Percentiles rank a stretch among this genome's conserved stretches.
Evolutionary conservation across 2,888 invertebrate species (phyloP).

Genomic region (Panopea generosa): DNA sequence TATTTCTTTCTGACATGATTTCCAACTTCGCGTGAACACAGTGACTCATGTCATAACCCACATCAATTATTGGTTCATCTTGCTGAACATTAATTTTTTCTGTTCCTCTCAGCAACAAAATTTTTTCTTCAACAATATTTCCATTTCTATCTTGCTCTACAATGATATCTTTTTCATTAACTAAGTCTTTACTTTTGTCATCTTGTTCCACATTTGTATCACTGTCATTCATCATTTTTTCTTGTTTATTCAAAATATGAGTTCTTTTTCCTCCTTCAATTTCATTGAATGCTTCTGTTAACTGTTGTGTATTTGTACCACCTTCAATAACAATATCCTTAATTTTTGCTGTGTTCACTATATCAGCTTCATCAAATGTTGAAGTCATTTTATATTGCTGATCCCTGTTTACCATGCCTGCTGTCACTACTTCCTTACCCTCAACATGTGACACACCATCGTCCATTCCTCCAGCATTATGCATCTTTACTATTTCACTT

Average conservation of each 20-base stretch:
- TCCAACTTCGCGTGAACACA: slow-evolving; percentile 4
- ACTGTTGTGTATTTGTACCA: neutral
- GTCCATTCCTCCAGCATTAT: no score
- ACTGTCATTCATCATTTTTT: neutral
- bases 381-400: no score
- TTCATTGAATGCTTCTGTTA: neutral
- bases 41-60: neutral
- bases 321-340: slow-evolving; percentile 15
- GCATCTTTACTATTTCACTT: no score
- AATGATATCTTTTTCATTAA: neutral
- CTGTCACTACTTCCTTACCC: no score
- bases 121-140: slow-evolving; percentile 15
- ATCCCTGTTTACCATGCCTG: no score
- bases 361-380: neutral
- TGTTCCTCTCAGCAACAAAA: slow-evolving; percentile 4
- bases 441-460: no score
- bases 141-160: no score
- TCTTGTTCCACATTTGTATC: no score
- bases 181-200: neutral
- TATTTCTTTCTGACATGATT: neutral
- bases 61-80: neutral
- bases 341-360: neutral
- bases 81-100: neutral
- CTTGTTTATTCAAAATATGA: neutral
- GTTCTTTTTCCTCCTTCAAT: neutral